These are phyloP conservation scores for Drosophila pseudoananassae DNA, from an alignment of 1,140 invertebrate genomes.

Conservation along the genomic window DNA sequence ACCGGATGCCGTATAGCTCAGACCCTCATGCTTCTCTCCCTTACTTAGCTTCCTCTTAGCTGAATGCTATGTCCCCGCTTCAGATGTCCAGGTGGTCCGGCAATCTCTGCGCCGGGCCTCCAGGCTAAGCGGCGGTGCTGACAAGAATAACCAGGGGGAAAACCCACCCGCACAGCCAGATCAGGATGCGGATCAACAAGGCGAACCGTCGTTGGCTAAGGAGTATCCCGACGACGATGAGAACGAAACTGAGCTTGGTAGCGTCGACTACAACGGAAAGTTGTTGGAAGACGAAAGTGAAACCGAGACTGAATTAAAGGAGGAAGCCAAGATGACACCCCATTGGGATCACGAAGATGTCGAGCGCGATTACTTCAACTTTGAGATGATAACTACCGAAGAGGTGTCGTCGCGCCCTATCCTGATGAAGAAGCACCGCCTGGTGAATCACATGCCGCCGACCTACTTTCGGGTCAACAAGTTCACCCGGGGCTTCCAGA, in stretches of 20 bases:
- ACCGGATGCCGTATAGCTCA: too few relatives aligned
- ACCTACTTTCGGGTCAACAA: constrained; percentile 93
- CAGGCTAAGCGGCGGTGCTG: constrained; percentile 86
- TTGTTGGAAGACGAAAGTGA: not conserved
- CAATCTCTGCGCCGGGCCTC: constrained; percentile 94
- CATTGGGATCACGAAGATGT: not conserved
- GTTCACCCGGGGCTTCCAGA: constrained; percentile 92
- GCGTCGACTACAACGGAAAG: not conserved
- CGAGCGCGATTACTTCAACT: not conserved
- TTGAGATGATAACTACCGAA: not conserved
- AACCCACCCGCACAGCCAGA: too few relatives aligned
- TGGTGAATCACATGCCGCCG: constrained; percentile 89
- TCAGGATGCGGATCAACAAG: not conserved
- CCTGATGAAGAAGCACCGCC: constrained; percentile 87
- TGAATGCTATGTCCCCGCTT: constrained; percentile 96
- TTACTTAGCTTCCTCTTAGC: constrained; percentile 91
- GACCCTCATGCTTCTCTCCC: too few relatives aligned
- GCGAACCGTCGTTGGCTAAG: not conserved
- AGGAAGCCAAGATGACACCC: too few relatives aligned
- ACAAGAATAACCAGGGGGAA: not conserved
- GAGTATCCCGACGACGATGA: not conserved
- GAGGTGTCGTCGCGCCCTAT: constrained; percentile 20
- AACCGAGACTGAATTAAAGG: not conserved
- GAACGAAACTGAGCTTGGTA: not conserved
- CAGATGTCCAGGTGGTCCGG: constrained; percentile 92